phyloP scores from a whole-genome alignment of 2,113 vertebrate genomes.

The Halcyon malimbica region DNA sequence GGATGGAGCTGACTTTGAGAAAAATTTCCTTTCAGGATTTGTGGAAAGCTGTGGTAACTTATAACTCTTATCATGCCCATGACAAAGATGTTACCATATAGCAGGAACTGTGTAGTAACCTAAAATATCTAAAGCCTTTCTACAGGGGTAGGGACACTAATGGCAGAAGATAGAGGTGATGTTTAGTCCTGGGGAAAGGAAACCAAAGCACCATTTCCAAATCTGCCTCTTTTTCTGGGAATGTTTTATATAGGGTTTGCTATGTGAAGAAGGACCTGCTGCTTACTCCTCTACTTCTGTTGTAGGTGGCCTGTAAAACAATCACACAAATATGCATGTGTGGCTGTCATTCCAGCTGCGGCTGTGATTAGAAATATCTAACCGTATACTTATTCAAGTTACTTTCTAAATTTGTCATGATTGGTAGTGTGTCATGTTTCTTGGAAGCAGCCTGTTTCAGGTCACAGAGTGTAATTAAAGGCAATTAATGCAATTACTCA shows the following conservation, averaged over 20 bases:
- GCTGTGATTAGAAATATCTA: background rate
- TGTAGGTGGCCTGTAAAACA: background rate
- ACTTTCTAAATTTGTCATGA: background rate
- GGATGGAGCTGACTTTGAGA: background rate
- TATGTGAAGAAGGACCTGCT: background rate
- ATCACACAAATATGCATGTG: background rate
- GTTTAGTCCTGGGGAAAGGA: background rate
- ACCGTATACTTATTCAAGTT: background rate
- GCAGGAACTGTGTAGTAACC: background rate
- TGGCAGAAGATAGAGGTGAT: background rate
- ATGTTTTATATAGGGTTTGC: background rate
- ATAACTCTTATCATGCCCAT: accelerated
- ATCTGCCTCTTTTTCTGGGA: background rate
- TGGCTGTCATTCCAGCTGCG: background rate
- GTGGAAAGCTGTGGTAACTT: background rate
- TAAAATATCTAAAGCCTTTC: background rate
- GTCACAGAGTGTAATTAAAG: constrained; percentile 61
- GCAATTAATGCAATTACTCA: constrained; percentile 69
- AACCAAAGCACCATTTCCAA: background rate
- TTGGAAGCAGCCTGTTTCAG: constrained; percentile 48
- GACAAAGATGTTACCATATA: background rate
- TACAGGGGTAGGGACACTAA: background rate
- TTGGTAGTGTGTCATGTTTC: constrained; percentile 17
- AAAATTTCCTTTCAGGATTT: background rate
- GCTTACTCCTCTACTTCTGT: background rate